phyloP scores from a whole-genome alignment of 2,888 invertebrate genomes.

The Lysandra bellargus region DNA sequence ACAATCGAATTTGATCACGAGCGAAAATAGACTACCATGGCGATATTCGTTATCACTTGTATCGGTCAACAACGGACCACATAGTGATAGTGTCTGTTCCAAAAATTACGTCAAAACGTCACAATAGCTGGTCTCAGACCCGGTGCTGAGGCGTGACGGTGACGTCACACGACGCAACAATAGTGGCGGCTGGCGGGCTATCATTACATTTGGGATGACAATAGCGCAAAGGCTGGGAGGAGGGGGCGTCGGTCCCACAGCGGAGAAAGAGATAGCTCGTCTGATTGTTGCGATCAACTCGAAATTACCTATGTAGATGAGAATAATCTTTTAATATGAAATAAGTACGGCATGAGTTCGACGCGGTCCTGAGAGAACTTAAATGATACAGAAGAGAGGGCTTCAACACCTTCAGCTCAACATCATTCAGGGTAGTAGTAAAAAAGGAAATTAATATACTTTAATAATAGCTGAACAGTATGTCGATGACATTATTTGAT shows the following conservation, averaged over 20 bases:
- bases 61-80: no score
- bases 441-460: no score
- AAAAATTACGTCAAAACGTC: not conserved
- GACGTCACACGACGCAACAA: constrained; percentile 5
- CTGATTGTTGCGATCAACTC: not conserved
- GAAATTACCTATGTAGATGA: not conserved
- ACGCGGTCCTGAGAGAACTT: no score
- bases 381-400: no score
- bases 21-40: no score
- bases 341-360: no score
- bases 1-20: no score
- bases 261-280: not conserved
- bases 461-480: no score
- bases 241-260: not conserved
- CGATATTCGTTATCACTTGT: no score
- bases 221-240: not conserved
- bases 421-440: no score
- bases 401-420: no score
- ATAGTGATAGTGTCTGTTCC: not conserved
- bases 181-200: not conserved
- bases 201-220: constrained; percentile 24
- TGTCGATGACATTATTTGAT: no score
- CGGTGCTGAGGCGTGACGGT: not conserved
- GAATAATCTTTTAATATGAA: not conserved
- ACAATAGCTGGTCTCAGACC: not conserved